A percentile compares a stretch with the other conserved stretches of the same genome.
These are phyloP conservation scores for Caenorhabditis sp. DNA, from an alignment of 2,888 invertebrate genomes.

Conservation along the genomic window DNA sequence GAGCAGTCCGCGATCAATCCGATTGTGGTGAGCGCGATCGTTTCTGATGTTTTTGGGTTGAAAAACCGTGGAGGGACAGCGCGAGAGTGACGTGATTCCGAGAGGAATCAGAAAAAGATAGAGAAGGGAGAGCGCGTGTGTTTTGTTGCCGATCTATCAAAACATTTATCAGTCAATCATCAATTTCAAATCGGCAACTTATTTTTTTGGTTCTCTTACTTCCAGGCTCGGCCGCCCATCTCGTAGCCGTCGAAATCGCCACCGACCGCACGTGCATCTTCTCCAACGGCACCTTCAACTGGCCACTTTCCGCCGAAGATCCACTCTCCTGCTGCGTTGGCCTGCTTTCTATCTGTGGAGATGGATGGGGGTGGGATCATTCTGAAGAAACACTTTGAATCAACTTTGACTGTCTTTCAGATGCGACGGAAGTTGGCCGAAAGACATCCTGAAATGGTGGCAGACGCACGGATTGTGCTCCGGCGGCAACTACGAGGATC, in stretches of 20 bases:
- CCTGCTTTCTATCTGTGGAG: constrained; percentile 45
- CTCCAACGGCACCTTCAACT: constrained; percentile 49
- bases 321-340: constrained; percentile 52
- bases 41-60: background rate
- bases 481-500: constrained; percentile 48
- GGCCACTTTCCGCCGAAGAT: constrained; percentile 49
- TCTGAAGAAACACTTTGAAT: background rate
- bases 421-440: constrained; percentile 57
- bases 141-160: constrained; percentile 27
- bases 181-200: constrained; percentile 2
- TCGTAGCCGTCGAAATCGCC: constrained; percentile 46
- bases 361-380: constrained; percentile 48
- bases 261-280: constrained; percentile 49
- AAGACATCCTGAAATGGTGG: constrained; percentile 56
- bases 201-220: background rate
- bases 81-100: constrained; percentile 32
- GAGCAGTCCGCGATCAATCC: constrained; percentile 48
- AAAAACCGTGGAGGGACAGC: background rate
- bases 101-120: constrained; percentile 13
- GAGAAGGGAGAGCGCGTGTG: constrained; percentile 9
- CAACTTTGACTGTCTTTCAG: constrained; percentile 5
- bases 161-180: constrained; percentile 22
- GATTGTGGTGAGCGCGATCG: constrained; percentile 35
- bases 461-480: constrained; percentile 48
- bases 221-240: constrained; percentile 50